Evolutionary conservation across 2,888 invertebrate species (phyloP).

Genomic region (Cephus rjabovi): DNA sequence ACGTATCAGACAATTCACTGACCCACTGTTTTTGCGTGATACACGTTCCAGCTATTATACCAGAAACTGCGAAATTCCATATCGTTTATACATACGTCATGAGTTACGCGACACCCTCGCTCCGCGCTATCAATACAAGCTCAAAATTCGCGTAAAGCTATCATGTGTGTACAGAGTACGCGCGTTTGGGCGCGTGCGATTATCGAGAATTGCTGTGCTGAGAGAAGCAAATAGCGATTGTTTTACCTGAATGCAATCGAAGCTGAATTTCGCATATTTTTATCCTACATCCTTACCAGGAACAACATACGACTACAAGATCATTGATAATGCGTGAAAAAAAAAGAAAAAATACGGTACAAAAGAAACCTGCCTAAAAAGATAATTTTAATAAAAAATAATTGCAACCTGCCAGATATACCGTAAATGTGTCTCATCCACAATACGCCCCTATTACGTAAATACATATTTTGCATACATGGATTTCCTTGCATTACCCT

Average conservation of each 20-base stretch:
- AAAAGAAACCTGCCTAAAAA: too few relatives aligned
- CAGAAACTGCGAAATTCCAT: neutral
- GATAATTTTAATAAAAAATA: too few relatives aligned
- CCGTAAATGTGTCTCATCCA: neutral
- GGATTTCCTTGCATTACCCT: constrained; percentile 58
- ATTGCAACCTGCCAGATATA: neutral
- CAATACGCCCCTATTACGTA: neutral
- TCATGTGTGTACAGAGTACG: neutral
- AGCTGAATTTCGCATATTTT: constrained; percentile 1
- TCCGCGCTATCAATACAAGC: neutral
- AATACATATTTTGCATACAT: constrained; percentile 29
- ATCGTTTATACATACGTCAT: neutral
- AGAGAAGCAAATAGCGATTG: constrained; percentile 1
- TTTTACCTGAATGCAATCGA: constrained; percentile 7
- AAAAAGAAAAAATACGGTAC: neutral
- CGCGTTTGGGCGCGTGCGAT: neutral
- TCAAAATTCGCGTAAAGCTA: neutral
- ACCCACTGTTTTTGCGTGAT: neutral
- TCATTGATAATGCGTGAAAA: neutral
- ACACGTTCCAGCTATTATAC: neutral
- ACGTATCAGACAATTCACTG: neutral
- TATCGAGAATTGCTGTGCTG: neutral
- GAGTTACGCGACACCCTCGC: neutral
- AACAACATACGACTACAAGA: neutral
- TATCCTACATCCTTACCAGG: neutral